Percentiles rank a stretch among this genome's conserved stretches.
Evolutionary conservation across 2,797 vertebrate species (phyloP).

Genomic region (Eutrigla gurnardus): DNA sequence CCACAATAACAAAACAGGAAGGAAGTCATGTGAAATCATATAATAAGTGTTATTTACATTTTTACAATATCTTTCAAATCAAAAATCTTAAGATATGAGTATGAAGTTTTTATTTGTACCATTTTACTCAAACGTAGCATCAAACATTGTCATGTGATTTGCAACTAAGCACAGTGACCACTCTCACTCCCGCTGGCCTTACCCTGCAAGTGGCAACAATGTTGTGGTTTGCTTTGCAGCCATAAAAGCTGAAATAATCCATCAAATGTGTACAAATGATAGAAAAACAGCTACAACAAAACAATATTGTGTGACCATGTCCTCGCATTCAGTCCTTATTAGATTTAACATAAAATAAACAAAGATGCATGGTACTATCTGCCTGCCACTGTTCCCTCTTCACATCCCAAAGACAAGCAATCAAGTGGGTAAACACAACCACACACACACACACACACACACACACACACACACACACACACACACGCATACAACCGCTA

Average conservation of each 20-base stretch:
- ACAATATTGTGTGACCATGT: neutral
- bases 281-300: neutral
- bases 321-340: constrained; percentile 21
- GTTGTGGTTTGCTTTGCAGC: neutral
- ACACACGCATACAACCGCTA: constrained; percentile 11
- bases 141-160: no score
- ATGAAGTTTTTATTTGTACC: no score
- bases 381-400: neutral
- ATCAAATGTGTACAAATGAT: neutral
- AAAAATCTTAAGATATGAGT: no score
- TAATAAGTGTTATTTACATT: no score
- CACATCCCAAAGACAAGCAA: constrained; percentile 61
- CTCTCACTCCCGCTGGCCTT: no score
- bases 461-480: constrained; percentile 15
- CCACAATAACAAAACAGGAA: no score
- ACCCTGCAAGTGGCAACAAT: neutral
- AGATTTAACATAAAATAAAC: constrained; percentile 37
- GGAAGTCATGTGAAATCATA: no score
- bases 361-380: constrained; percentile 27
- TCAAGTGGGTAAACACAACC: constrained; percentile 65
- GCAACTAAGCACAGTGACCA: no score
- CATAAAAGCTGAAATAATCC: neutral
- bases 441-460: constrained; percentile 26
- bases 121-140: no score
- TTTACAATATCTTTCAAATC: no score